phyloP scores from a whole-genome alignment of 2,797 vertebrate genomes.

The Macropus fuliginosus region DNA sequence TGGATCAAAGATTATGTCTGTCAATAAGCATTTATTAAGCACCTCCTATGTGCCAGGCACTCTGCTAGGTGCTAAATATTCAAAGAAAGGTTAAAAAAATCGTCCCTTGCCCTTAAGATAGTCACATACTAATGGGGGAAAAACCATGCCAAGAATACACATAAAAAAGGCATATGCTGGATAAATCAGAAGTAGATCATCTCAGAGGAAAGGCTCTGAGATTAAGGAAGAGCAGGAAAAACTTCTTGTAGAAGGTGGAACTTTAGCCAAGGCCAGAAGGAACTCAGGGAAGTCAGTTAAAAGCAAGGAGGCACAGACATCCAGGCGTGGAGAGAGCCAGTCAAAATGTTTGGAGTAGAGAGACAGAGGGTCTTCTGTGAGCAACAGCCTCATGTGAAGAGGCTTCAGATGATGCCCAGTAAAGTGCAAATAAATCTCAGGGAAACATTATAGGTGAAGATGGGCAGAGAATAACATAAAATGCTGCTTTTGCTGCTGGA shows the following conservation, averaged over 20 bases:
- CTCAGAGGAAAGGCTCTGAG: neutral
- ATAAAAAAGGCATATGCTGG: neutral
- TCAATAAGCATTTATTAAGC: no score
- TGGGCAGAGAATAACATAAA: neutral
- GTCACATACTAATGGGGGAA: neutral
- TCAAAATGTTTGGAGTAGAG: neutral
- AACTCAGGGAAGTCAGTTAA: neutral
- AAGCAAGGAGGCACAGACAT: neutral
- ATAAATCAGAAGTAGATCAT: neutral
- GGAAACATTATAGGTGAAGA: neutral
- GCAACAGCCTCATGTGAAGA: neutral
- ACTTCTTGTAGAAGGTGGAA: neutral
- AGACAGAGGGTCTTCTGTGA: neutral
- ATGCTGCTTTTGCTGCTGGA: neutral
- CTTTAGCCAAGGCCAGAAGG: neutral
- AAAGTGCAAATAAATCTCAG: neutral
- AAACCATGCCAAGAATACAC: neutral
- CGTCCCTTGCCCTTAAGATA: neutral
- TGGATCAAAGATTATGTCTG: neutral
- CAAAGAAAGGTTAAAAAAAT: no score
- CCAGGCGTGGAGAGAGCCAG: neutral
- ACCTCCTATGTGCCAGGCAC: no score
- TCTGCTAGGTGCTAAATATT: no score
- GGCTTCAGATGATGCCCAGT: neutral
- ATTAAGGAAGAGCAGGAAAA: neutral